Conservation (phyloP, 2,113 vertebrate species). For the Dicentrarchus labrax region DNA sequence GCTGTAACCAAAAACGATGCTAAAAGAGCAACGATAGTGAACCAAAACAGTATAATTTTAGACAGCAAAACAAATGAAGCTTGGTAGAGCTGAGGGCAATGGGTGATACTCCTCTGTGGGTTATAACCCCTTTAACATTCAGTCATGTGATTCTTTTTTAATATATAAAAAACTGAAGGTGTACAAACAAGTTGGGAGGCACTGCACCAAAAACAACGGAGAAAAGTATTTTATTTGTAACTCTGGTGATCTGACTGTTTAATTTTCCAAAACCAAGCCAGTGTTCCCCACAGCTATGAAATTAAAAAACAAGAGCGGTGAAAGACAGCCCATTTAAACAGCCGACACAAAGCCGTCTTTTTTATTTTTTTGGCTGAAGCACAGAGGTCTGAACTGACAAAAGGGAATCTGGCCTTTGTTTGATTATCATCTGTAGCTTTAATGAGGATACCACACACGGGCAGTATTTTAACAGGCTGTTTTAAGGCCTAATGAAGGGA, state of each 20-base stretch:
- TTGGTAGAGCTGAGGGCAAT: no score
- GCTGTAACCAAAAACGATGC: no score
- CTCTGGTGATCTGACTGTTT: background rate
- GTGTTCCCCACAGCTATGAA: background rate
- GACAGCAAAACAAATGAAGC: no score
- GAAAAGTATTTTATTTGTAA: background rate
- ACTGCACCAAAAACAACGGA: background rate
- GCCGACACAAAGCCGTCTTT: constrained; percentile 25
- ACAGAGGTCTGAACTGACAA: constrained; percentile 50
- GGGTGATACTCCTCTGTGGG: no score
- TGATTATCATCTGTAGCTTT: constrained; percentile 69
- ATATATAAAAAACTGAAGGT: background rate
- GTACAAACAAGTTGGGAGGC: background rate
- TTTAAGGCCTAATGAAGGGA: constrained; percentile 76
- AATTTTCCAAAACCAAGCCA: background rate
- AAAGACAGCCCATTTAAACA: constrained; percentile 20
- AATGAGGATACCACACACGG: constrained; percentile 76
- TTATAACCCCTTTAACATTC: no score
- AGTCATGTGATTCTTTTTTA: background rate
- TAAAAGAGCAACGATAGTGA: no score
- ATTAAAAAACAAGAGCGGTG: background rate
- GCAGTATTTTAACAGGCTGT: constrained; percentile 70
- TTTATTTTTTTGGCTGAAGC: constrained; percentile 40
- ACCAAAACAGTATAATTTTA: no score
- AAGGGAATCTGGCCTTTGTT: constrained; percentile 62